Conservation (phyloP, 2,797 vertebrate species). For the Falco naumanni region DNA sequence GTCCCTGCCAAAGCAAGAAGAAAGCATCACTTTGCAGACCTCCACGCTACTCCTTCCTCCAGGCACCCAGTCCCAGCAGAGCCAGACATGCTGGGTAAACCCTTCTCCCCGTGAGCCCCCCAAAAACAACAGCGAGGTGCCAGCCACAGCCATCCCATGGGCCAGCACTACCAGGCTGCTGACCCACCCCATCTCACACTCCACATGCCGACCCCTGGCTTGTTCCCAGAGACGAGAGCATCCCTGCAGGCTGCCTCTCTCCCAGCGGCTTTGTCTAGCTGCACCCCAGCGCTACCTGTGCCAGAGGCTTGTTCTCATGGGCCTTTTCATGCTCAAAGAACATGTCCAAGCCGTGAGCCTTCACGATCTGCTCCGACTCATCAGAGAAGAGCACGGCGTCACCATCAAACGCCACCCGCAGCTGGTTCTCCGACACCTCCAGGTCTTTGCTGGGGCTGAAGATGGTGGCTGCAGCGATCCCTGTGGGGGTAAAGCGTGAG, state of each 20-base stretch:
- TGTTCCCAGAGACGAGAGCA: not conserved
- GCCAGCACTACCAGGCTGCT: not conserved
- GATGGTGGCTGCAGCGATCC: conserved; percentile 96
- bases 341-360: conserved; percentile 93
- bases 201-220: accelerated
- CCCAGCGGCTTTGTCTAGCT: not conserved
- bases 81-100: accelerated
- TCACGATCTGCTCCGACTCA: conserved; percentile 95
- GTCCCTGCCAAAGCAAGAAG: conserved; percentile 80
- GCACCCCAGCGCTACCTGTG: conserved; percentile 80
- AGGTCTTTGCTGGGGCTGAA: conserved; percentile 89
- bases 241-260: not conserved
- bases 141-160: accelerated
- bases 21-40: not conserved
- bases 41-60: accelerated
- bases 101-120: not conserved
- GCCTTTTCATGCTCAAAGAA: conserved; percentile 95
- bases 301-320: conserved; percentile 91
- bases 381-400: conserved; percentile 97
- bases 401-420: conserved; percentile 94
- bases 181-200: not conserved
- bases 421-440: conserved; percentile 88
- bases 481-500: conserved; percentile 60
- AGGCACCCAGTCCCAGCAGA: not conserved
- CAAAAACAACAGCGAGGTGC: accelerated